Conservation (phyloP, 2,888 invertebrate species). For the Tubulanus polymorphus region DNA sequence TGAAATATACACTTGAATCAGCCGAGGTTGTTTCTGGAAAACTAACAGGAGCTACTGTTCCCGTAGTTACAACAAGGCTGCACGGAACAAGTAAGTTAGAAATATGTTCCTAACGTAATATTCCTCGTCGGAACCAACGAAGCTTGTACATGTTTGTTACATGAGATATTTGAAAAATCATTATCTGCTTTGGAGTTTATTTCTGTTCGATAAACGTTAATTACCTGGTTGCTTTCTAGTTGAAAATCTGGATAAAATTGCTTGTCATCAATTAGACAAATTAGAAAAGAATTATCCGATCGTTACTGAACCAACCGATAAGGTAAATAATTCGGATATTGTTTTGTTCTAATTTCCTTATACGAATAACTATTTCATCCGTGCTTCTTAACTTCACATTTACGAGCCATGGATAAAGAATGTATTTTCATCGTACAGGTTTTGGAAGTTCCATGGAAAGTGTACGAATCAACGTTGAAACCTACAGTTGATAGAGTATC, state of each 20-base stretch:
- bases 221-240: constrained; percentile 31
- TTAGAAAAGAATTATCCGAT: constrained; percentile 80
- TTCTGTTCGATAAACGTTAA: not conserved
- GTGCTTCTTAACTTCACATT: too few species aligned
- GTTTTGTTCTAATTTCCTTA: too few species aligned
- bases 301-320: constrained; percentile 77
- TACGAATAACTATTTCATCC: too few species aligned
- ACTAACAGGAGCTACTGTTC: too few species aligned
- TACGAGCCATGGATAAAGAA: too few species aligned
- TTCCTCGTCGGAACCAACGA: too few species aligned
- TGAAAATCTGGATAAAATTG: constrained; percentile 55
- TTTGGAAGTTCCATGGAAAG: constrained; percentile 28
- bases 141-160: not conserved
- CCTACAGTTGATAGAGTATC: constrained; percentile 32
- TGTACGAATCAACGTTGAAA: constrained; percentile 26
- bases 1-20: constrained; percentile 41
- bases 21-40: too few species aligned
- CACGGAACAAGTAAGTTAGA: too few species aligned
- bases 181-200: not conserved
- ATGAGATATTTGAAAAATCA: not conserved
- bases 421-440: constrained; percentile 21
- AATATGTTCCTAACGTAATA: too few species aligned
- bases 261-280: constrained; percentile 78
- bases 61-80: too few species aligned
- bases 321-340: constrained; percentile 65